Base-by-base conservation (phyloP, 2,888 invertebrate species). In the Smittia sp. region DNA sequence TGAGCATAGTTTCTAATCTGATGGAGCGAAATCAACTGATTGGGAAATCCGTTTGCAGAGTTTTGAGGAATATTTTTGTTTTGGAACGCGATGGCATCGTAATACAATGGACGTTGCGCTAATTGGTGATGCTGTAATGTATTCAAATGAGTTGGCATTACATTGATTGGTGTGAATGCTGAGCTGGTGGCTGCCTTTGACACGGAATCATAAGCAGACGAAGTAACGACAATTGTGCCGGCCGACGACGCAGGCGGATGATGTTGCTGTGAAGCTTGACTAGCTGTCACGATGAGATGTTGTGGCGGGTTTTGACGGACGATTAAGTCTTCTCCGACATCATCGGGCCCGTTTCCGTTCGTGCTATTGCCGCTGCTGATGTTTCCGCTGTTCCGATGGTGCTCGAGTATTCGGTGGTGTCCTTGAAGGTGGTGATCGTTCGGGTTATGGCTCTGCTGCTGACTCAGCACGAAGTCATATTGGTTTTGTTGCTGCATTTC, bases 1-100 rank as follows among this genome's bases (percentile, higher is more conserved):
- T 94, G 94, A 77, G 94, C 94, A 84, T 95, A 97, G 83, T 96
- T 96, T 83, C 96, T 89, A 80, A 97, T 97, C 85, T 97, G 96
- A 83, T 97, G 96, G 78, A 97, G 86, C 77, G 96, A 94, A 81
- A 96, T 96, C 82, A 96, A 86, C 83, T 96, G 95, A 81, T 95
- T 94, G 73, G 95, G 95, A 82, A 96, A 95, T 73, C 87, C 85
- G 68, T 89, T 87, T 1, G 88, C 86, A 76, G 87, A 84, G 76
- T 81, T 82, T 80, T 89, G 90, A 76, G 83, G 82, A 75, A 82
- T 83, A 79, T 85, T 80, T 78, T 86, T 86, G 79, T 88, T 89
- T 79, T 91, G 91, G 85, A 94, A 92, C 80, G 91, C 90, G 78
- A 95, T 86, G 24, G 94, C 92, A 80, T 95, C 95, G 85, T 97